Conservation (phyloP, 2,797 vertebrate genomes). For the Anguilla obscura region DNA sequence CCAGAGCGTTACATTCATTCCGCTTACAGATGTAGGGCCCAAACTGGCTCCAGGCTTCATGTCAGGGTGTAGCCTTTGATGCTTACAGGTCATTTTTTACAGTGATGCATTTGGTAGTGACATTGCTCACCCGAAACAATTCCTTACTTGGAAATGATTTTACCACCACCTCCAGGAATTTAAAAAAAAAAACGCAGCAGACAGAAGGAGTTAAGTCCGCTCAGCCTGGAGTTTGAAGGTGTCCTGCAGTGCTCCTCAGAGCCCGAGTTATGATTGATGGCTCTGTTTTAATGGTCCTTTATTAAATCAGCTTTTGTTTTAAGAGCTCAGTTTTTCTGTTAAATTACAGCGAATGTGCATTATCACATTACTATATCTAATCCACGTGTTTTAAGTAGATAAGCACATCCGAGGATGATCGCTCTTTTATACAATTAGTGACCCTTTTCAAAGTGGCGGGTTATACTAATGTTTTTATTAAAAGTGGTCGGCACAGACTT, state of each 20-base stretch:
- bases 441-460: constrained; percentile 67
- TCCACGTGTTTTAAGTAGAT: constrained; percentile 73
- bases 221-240: background rate
- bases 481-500: constrained; percentile 65
- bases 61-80: background rate
- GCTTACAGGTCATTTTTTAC: background rate
- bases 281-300: constrained; percentile 25
- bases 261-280: constrained; percentile 24
- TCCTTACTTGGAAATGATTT: background rate
- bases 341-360: constrained; percentile 72
- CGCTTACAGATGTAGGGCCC: constrained; percentile 33
- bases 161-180: background rate
- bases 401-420: constrained; percentile 73
- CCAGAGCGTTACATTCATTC: constrained; percentile 51
- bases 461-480: constrained; percentile 70
- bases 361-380: constrained; percentile 74
- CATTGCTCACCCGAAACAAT: background rate
- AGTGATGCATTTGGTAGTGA: background rate
- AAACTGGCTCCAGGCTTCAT: constrained; percentile 13
- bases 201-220: background rate
- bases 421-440: constrained; percentile 76
- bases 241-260: background rate
- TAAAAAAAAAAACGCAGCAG: background rate
- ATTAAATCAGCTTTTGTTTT: constrained; percentile 42
- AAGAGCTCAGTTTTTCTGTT: constrained; percentile 51